Percentiles rank a stretch among this genome's conserved stretches.
Conservation (phyloP, 1,140 invertebrate species). For the Whitmania pigra region DNA sequence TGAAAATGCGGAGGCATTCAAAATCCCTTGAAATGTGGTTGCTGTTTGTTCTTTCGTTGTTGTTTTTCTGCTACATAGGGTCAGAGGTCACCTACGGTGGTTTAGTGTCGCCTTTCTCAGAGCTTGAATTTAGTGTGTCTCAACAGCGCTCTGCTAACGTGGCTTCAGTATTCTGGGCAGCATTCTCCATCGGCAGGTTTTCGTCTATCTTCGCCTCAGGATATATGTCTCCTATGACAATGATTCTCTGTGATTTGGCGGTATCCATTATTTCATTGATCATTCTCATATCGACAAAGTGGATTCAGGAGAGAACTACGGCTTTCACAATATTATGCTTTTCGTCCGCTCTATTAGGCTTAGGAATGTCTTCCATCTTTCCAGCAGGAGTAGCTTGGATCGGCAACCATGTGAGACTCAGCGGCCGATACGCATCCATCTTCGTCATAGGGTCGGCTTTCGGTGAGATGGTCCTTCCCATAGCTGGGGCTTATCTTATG, state of each 20-base stretch:
- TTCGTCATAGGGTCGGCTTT: slow-evolving; percentile 44
- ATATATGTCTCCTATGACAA: not conserved
- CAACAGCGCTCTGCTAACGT: slow-evolving; percentile 38
- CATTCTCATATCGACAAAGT: not conserved
- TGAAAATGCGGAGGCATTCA: not conserved
- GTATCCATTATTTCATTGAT: not conserved
- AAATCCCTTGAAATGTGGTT: slow-evolving; percentile 26
- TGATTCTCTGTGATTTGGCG: not conserved
- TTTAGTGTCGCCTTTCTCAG: slow-evolving; percentile 40
- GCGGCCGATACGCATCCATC: slow-evolving; percentile 44
- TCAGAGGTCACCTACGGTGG: slow-evolving; percentile 45
- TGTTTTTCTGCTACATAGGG: slow-evolving; percentile 44
- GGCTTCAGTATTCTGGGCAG: slow-evolving; percentile 45
- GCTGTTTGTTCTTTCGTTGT: slow-evolving; percentile 33
- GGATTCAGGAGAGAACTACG: not conserved
- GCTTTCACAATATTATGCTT: slow-evolving; percentile 29
- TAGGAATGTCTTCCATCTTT: slow-evolving; percentile 46
- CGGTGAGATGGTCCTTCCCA: slow-evolving; percentile 44
- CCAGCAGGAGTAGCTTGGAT: slow-evolving; percentile 43
- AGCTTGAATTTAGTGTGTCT: slow-evolving; percentile 33
- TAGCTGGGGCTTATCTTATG: slow-evolving; percentile 1
- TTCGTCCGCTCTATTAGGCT: slow-evolving; percentile 35
- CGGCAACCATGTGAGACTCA: slow-evolving; percentile 43
- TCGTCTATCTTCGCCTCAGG: not conserved
- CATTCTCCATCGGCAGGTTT: slow-evolving; percentile 40